Base-by-base conservation (phyloP, 1,140 invertebrate species). In the Panulirus ornatus region DNA sequence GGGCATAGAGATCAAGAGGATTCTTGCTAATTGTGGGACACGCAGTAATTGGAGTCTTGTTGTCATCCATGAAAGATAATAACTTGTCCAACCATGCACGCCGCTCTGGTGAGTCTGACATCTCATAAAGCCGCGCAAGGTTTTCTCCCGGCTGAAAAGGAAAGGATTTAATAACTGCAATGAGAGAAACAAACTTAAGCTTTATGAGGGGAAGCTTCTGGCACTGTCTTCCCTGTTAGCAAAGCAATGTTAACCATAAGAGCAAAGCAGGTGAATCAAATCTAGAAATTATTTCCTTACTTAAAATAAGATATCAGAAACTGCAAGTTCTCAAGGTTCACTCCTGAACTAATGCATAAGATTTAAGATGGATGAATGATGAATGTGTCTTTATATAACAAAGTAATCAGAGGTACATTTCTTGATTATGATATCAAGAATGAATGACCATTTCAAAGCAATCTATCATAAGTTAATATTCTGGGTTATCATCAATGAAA, bases 1-100 rank as follows among this genome's bases (percentile, higher is more conserved):
- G 96, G 93, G 97, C 96, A 96, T 98, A 99, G 92, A 99, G 96
- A 96, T 99, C 99, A 93, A 99, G 96, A 93, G 98, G 98, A 95
- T 99, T 98, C 95, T 99, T 99, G 94, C 97, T 98, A 94, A 99
- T 99, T 93, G 97, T 98, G 71, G 99, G 99, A 95, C 98, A 98
- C 92, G 97, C 96, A 86, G 97, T 97, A 92, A 99, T 97, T 71
- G 98, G 97, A 91, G 97, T 97, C 92, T 97, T 96, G 92, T 97
- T 95, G 93, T 98, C 97, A 94, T 99, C 98, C 96, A 99, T 98
- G 94, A 98, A 99, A 86, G 96, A 95, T 88, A 99, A 95, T 92
- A 99, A 95, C 94, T 98, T 97, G 94, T 99, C 98, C 91, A 99
- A 95, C 96, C 98, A 99, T 91, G 95, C 95, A 91, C 97, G 95